Conservation (phyloP, 2,888 invertebrate species). For the Heterodera filipjevi region DNA sequence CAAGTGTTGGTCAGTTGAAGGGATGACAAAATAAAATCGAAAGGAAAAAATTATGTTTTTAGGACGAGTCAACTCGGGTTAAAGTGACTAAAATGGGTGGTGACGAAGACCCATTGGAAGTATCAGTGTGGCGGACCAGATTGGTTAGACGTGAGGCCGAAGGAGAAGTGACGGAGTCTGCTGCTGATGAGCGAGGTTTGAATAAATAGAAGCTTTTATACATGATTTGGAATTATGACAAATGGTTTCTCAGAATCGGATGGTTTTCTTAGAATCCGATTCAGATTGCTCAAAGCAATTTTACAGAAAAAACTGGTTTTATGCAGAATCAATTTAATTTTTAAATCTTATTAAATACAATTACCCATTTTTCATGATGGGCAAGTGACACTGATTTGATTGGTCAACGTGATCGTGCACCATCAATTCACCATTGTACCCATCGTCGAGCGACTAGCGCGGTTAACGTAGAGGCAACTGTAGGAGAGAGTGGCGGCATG, state of each 20-base stretch:
- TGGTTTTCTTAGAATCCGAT: too few species aligned
- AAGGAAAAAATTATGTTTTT: background rate
- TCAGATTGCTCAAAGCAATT: too few species aligned
- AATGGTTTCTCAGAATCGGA: too few species aligned
- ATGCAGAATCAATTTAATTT: too few species aligned
- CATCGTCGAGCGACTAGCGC: conserved; percentile 2
- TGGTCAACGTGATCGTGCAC: background rate
- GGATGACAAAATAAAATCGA: background rate
- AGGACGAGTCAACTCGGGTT: conserved; percentile 20
- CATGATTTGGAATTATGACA: too few species aligned
- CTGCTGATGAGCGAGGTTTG: conserved; percentile 37
- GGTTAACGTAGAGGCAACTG: background rate
- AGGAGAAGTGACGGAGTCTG: conserved; percentile 48
- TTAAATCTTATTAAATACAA: background rate
- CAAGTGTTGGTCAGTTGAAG: conserved; percentile 43
- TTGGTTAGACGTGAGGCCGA: conserved; percentile 42
- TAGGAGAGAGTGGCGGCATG: conserved; percentile 1
- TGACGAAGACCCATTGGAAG: conserved; percentile 34
- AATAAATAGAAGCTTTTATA: too few species aligned
- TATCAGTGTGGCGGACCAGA: conserved; percentile 32
- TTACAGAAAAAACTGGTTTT: too few species aligned
- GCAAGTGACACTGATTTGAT: conserved; percentile 23
- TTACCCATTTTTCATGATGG: background rate
- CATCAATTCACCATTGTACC: conserved; percentile 23
- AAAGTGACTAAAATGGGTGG: conserved; percentile 34